Percentiles rank a stretch among this genome's conserved stretches.
phyloP scores from a whole-genome alignment of 2,113 vertebrate genomes.

The Protobothrops flavoviridis region DNA sequence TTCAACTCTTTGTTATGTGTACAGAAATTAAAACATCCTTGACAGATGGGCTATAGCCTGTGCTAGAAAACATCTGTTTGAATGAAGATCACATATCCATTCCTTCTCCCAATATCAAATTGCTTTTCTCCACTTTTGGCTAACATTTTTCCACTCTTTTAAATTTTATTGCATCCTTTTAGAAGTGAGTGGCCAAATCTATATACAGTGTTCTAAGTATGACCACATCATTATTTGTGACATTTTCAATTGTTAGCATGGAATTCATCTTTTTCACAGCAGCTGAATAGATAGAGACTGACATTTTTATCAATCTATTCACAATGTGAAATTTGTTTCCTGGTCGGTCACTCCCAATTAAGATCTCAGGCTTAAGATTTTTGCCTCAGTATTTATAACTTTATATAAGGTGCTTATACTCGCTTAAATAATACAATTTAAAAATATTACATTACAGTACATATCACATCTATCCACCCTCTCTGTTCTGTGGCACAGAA shows the following conservation, averaged over 20 bases:
- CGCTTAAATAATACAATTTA: neutral
- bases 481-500: neutral
- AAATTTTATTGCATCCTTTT: neutral
- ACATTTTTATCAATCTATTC: neutral
- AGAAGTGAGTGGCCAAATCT: neutral
- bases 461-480: neutral
- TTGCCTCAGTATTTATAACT: neutral
- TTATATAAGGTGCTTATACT: neutral
- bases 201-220: neutral
- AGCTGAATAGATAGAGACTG: neutral
- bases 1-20: neutral
- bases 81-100: neutral
- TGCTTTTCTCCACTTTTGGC: neutral
- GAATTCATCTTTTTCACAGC: neutral
- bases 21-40: neutral
- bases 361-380: neutral
- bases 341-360: neutral
- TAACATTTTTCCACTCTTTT: neutral
- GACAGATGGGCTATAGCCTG: neutral
- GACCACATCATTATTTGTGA: neutral
- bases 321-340: neutral
- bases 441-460: neutral
- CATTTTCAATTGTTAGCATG: neutral
- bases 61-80: neutral
- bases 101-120: neutral